Evolutionary conservation across 1,140 invertebrate species (phyloP).

Genomic region (Trissolcus basalis): DNA sequence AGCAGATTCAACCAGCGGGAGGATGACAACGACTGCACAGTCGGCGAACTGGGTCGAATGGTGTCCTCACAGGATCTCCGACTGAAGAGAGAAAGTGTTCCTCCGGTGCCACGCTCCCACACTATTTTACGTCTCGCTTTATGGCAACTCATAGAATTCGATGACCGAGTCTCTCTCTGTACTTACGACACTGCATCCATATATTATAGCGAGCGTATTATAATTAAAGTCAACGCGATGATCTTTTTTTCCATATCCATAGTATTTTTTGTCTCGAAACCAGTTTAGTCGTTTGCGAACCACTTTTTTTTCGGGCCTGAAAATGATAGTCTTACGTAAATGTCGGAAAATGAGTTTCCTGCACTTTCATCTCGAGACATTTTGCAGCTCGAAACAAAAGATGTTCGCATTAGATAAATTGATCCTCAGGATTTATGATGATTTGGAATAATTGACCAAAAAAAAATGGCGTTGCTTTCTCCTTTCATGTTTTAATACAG

Average conservation of each 20-base stretch:
- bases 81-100: slow-evolving; percentile 68
- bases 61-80: slow-evolving; percentile 65
- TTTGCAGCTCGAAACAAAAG: no score
- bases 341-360: neutral
- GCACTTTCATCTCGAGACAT: no score
- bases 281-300: slow-evolving; percentile 33
- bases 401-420: no score
- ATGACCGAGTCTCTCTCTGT: slow-evolving; percentile 44
- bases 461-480: neutral
- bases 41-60: slow-evolving; percentile 64
- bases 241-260: slow-evolving; percentile 22
- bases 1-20: slow-evolving; percentile 28
- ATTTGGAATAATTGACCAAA: neutral
- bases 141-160: slow-evolving; percentile 51
- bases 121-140: slow-evolving; percentile 63
- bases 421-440: no score
- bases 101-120: slow-evolving; percentile 66
- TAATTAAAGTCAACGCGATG: slow-evolving; percentile 59
- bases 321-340: slow-evolving; percentile 1
- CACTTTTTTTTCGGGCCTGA: slow-evolving; percentile 24
- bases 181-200: slow-evolving; percentile 47
- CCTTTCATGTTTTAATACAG: no score
- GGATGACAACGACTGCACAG: slow-evolving; percentile 34
- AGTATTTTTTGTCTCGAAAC: slow-evolving; percentile 26
- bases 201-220: slow-evolving; percentile 50